Percentiles rank a stretch among this genome's conserved stretches.
Conservation (phyloP, 1,140 invertebrate genomes). For the Tribolium madens region DNA sequence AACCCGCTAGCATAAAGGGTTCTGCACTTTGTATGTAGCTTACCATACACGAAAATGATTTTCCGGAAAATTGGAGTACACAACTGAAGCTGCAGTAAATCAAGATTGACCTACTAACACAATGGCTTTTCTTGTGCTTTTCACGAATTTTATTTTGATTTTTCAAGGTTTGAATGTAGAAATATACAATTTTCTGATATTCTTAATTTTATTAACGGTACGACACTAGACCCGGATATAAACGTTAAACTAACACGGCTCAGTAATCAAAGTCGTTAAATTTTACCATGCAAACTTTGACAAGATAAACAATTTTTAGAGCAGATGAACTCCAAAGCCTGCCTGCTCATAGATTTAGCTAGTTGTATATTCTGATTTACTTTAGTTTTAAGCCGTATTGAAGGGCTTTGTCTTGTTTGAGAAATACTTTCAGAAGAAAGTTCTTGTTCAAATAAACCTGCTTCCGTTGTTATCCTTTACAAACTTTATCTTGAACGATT, state of each 20-base stretch:
- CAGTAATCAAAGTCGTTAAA: conserved; percentile 21
- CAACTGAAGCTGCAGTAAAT: not conserved
- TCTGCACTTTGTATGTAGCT: not conserved
- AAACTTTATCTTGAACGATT: not conserved
- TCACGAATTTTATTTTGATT: not conserved
- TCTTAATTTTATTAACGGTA: not conserved
- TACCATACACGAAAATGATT: not conserved
- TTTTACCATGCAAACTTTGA: conserved; percentile 15
- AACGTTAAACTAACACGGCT: not conserved
- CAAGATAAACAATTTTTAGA: conserved; percentile 34
- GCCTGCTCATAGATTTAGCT: conserved; percentile 34
- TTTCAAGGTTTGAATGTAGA: not conserved
- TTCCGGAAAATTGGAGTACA: not conserved
- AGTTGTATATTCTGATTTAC: conserved; percentile 36
- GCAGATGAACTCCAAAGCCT: conserved; percentile 28
- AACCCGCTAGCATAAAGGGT: not conserved
- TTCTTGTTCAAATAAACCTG: conserved; percentile 15
- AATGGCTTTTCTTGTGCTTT: not conserved
- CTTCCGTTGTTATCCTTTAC: not conserved
- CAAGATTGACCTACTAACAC: not conserved
- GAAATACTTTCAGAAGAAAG: conserved; percentile 30
- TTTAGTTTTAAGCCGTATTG: conserved; percentile 14
- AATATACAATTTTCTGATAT: not conserved
- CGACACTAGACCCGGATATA: not conserved
- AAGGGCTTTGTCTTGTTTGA: conserved; percentile 33